Conservation (phyloP, 2,888 invertebrate genomes). For the Ceraclea dissimilis region DNA sequence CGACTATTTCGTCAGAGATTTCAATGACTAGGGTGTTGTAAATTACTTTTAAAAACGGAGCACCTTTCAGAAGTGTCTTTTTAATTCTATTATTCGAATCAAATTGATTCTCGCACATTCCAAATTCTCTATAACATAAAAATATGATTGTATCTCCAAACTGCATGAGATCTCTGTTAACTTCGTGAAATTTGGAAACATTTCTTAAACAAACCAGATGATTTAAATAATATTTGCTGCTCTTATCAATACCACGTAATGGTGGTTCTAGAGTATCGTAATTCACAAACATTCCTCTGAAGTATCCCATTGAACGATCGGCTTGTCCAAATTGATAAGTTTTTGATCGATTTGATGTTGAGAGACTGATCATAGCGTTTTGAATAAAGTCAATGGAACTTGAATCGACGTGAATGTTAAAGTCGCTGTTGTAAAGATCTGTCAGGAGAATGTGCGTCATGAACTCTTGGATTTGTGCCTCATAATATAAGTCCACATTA, state of each 20-base stretch:
- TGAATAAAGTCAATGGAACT: not conserved
- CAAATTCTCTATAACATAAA: constrained; percentile 4
- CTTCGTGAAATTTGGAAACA: not conserved
- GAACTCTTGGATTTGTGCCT: not conserved
- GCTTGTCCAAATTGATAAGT: not conserved
- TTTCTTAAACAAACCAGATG: constrained; percentile 6
- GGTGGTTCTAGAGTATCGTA: not conserved
- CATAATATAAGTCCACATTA: no score
- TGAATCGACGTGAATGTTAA: constrained; percentile 6
- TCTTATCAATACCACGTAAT: not conserved
- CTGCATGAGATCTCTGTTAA: not conserved
- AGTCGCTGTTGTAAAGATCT: not conserved
- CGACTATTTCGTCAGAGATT: not conserved
- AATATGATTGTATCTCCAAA: constrained; percentile 2
- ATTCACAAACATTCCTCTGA: not conserved
- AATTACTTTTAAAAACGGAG: not conserved
- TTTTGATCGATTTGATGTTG: not conserved
- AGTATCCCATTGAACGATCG: not conserved
- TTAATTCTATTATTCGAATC: not conserved
- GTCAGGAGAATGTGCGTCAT: not conserved
- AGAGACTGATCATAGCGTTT: not conserved
- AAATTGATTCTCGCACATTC: not conserved
- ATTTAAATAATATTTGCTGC: not conserved
- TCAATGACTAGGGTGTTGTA: not conserved
- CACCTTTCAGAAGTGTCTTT: not conserved